These are phyloP conservation scores for Darevskia nairensis DNA, from an alignment of 2,797 vertebrate species.

Conservation along the genomic window DNA sequence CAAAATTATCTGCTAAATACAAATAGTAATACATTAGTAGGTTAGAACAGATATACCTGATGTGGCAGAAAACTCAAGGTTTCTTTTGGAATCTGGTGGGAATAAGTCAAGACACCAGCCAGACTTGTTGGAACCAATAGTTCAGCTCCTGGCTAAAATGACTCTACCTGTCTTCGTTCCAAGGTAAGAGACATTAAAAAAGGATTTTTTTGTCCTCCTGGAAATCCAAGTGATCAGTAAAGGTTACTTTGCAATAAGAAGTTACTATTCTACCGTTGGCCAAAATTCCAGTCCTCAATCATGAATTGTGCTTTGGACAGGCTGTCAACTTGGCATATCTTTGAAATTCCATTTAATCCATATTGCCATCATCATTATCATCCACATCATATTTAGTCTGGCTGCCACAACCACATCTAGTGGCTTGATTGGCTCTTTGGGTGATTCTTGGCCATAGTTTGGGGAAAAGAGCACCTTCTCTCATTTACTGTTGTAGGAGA, in stretches of 20 bases:
- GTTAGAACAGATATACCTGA: conserved; percentile 48
- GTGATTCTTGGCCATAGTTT: neutral
- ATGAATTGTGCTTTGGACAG: neutral
- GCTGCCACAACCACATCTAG: neutral
- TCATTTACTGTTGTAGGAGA: neutral
- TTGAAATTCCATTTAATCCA: neutral
- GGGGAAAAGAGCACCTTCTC: neutral
- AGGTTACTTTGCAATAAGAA: conserved; percentile 22
- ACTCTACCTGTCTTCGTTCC: conserved; percentile 31
- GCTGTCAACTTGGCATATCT: conserved; percentile 9
- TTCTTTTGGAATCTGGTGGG: conserved; percentile 39
- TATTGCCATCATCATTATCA: neutral
- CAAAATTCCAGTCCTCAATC: conserved; percentile 28
- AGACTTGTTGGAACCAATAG: conserved; percentile 25
- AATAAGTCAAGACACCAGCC: neutral
- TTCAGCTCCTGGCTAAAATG: conserved; percentile 35
- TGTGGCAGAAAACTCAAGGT: conserved; percentile 31
- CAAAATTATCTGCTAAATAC: conserved; percentile 49
- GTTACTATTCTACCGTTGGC: conserved; percentile 31
- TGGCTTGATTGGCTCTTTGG: neutral
- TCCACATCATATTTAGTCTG: neutral
- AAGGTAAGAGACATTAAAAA: conserved; percentile 29
- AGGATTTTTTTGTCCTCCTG: neutral
- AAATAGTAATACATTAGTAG: conserved; percentile 32
- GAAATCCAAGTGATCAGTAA: neutral